Base-by-base conservation (phyloP, 2,888 invertebrate species). In the Lymantria dispar region DNA sequence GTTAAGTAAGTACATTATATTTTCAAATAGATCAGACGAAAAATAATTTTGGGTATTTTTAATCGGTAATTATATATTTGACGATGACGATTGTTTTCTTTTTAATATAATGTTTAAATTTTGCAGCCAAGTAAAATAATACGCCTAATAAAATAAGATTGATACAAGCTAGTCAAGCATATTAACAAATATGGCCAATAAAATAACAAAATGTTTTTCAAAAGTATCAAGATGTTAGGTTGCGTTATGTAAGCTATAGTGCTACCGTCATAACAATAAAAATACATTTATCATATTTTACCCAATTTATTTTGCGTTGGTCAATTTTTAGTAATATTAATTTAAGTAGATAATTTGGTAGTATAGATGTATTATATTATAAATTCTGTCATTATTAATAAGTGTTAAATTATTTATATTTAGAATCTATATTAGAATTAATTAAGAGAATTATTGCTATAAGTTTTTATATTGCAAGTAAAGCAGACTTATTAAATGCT, bases 391-490 rank as follows among this genome's bases (percentile, higher is more conserved):
- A 64, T 55, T 67, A 58, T 43, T 58, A 47, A 36, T 75, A 76
- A 76, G 74, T 71, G 69, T 78, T 78, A 76, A 77, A 69, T 78
- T 78, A 78, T 78, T 76, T 64, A 62, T 70, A 69, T 48, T 54
- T 56, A 56, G 58, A 50, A 46, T 56, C 47, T 5, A 47, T 41
- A 10, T 30, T 31, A 7, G 22, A 41, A 31, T 56, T 47, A 41
- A 46, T 8, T 53, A 47, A 51, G 48, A 31, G 56, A 51, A 55
- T 59, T 52, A 57, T 50, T 60, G 53, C 48, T 63, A 55, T 64
- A 64, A 56, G 46, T 31, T 60, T 63, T 63, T 63, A 51, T 63
- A 67, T 49, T 56, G 31, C 47, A 52, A 57, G 60, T 64, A 56
- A 15, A 43, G 38, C 13, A 37, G 60, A 48, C 64, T 53, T 53